Conservation (phyloP, 2,888 invertebrate genomes). For the Rhogogaster chlorosoma region DNA sequence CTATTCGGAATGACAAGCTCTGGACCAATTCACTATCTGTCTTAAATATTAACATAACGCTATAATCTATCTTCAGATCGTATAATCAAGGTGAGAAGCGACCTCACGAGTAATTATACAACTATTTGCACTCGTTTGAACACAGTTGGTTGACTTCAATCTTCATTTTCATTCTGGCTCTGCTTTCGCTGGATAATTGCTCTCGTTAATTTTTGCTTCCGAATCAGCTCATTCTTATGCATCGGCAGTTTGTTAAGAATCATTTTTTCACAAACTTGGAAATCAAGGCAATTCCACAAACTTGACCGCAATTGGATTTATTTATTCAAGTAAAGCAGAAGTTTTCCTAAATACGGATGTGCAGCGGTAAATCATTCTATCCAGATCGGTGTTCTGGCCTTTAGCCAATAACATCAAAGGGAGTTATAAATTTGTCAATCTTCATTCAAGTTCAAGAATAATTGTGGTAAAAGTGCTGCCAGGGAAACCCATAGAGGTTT, state of each 20-base stretch:
- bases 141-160: background rate
- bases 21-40: background rate
- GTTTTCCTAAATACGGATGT: constrained; percentile 2
- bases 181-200: background rate
- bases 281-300: background rate
- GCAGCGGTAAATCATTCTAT: constrained; percentile 57
- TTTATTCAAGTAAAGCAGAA: constrained; percentile 20
- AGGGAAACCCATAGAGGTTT: background rate
- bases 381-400: constrained; percentile 56
- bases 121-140: background rate
- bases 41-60: constrained; percentile 8
- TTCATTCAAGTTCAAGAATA: constrained; percentile 52
- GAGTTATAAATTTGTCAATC: constrained; percentile 62
- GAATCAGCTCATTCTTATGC: background rate
- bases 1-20: background rate
- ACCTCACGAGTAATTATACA: background rate
- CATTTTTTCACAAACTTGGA: background rate
- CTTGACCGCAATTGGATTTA: background rate
- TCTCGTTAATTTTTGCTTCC: background rate
- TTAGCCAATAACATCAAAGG: constrained; percentile 60
- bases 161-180: background rate
- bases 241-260: background rate
- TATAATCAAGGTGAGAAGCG: background rate
- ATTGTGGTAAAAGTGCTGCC: constrained; percentile 9
- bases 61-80: background rate